These are phyloP conservation scores for Urophycis tenuis DNA, from an alignment of 2,797 vertebrate genomes.

Conservation along the genomic window DNA sequence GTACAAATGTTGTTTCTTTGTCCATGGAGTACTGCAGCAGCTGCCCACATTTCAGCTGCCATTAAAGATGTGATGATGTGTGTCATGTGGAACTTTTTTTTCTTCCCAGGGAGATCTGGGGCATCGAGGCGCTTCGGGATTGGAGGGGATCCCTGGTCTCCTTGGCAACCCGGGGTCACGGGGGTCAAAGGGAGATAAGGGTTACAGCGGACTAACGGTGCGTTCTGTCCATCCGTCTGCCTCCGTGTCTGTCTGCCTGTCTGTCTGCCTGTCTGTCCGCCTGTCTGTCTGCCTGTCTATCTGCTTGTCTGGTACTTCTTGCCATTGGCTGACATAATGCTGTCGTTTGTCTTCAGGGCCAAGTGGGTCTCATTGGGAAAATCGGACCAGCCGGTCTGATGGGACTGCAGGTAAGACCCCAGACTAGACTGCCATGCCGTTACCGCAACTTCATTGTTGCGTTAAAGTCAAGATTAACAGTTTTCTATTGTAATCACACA, in stretches of 20 bases:
- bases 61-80: too few relatives aligned
- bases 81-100: background rate
- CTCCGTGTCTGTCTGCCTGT: background rate
- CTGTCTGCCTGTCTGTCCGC: background rate
- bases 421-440: background rate
- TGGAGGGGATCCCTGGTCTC: conserved; percentile 56
- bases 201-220: conserved; percentile 67
- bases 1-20: background rate
- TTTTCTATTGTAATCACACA: background rate
- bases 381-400: conserved; percentile 54
- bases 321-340: background rate
- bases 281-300: background rate
- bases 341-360: conserved; percentile 48
- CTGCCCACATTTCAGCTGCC: too few relatives aligned
- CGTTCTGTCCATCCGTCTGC: conserved; percentile 30
- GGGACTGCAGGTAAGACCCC: conserved; percentile 50
- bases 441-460: background rate
- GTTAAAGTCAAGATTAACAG: background rate
- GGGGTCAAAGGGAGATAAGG: conserved; percentile 73
- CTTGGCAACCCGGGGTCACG: conserved; percentile 58
- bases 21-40: too few relatives aligned
- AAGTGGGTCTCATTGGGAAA: conserved; percentile 55
- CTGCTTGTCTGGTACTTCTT: background rate
- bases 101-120: conserved; percentile 66
- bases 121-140: conserved; percentile 58